A percentile compares a stretch with the other conserved stretches of the same genome.
Evolutionary conservation across 2,113 vertebrate genomes (phyloP).

Genomic region (Pimephales promelas): DNA sequence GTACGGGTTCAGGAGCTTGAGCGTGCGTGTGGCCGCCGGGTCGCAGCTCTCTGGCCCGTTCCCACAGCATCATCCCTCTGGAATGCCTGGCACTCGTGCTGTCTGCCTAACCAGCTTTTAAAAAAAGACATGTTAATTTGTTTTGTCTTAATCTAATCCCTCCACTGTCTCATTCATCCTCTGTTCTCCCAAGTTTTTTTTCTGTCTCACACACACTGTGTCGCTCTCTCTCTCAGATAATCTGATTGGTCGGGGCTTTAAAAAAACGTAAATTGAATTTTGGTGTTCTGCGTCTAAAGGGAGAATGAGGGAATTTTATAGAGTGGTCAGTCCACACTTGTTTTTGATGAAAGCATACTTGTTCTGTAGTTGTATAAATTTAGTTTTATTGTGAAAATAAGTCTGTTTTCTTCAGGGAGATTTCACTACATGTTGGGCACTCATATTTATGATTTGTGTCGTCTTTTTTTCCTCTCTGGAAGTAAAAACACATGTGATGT

Average conservation of each 20-base stretch:
- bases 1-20: not conserved
- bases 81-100: slow-evolving; percentile 39
- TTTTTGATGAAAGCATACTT: slow-evolving; percentile 32
- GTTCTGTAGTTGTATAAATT: slow-evolving; percentile 1
- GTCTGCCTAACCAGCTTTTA: slow-evolving; percentile 35
- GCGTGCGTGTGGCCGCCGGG: not conserved
- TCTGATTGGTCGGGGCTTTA: slow-evolving; percentile 40
- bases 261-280: slow-evolving; percentile 44
- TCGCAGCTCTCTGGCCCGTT: slow-evolving; percentile 15
- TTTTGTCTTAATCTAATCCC: slow-evolving; percentile 43
- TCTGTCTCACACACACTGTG: not conserved
- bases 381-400: slow-evolving; percentile 19
- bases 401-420: slow-evolving; percentile 27
- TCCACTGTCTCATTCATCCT: slow-evolving; percentile 6
- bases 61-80: slow-evolving; percentile 43
- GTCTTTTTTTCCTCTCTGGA: not conserved
- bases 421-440: not conserved
- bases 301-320: slow-evolving; percentile 12
- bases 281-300: slow-evolving; percentile 20
- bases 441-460: not conserved
- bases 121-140: slow-evolving; percentile 44
- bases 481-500: not conserved
- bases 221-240: slow-evolving; percentile 4
- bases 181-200: not conserved
- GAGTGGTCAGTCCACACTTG: slow-evolving; percentile 41